Conservation (phyloP, 1,140 invertebrate species). For the Drosophila mojavensis region DNA sequence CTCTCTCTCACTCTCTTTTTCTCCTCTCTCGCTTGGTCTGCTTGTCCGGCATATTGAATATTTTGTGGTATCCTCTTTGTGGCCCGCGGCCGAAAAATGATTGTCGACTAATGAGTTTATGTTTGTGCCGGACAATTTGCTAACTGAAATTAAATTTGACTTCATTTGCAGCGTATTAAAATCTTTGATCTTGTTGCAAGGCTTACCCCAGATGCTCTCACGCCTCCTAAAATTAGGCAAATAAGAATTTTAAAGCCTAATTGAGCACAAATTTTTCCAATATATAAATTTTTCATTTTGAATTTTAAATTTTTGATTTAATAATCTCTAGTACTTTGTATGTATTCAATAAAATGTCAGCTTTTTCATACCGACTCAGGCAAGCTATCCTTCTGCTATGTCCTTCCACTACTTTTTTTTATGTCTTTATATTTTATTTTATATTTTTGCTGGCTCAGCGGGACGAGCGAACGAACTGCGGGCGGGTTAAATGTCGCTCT, state of each 20-base stretch:
- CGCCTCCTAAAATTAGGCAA: neutral
- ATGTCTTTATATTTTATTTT: too few relatives aligned
- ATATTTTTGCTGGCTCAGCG: conserved; percentile 62
- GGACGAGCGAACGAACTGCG: conserved; percentile 48
- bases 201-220: neutral
- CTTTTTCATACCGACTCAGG: too few relatives aligned
- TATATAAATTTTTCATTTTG: too few relatives aligned
- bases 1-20: neutral
- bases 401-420: too few relatives aligned
- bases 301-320: too few relatives aligned
- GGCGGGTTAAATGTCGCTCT: conserved; percentile 71
- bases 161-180: conserved; percentile 7
- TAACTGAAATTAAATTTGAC: conserved; percentile 31
- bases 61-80: conserved; percentile 13
- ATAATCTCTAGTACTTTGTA: too few relatives aligned
- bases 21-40: neutral
- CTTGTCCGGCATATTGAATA: conserved; percentile 42
- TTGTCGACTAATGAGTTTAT: conserved; percentile 52
- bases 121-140: conserved; percentile 45
- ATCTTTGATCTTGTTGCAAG: conserved; percentile 8
- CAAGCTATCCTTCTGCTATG: too few relatives aligned
- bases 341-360: too few relatives aligned
- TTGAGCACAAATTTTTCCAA: neutral
- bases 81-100: conserved; percentile 19
- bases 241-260: neutral